Conservation (phyloP, 1,140 invertebrate genomes). For the Drosophila paulistorum region DNA sequence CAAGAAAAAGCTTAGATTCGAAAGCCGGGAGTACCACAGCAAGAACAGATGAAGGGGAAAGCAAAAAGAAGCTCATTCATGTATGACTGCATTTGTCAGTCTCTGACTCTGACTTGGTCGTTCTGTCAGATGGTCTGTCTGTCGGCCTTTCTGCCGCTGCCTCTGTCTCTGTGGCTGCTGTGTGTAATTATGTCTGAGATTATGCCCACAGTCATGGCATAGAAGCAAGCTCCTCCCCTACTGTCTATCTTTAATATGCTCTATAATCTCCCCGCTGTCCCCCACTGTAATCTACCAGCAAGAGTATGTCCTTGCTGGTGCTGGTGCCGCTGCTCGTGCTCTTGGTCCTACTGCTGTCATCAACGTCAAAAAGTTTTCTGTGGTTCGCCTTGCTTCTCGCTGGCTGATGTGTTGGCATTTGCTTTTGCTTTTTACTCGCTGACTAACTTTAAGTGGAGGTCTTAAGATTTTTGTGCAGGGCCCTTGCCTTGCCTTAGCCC, state of each 20-base stretch:
- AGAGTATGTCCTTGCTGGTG: slow-evolving; percentile 1
- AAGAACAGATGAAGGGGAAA: slow-evolving; percentile 8
- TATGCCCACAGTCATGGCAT: slow-evolving; percentile 70
- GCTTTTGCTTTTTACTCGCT: slow-evolving; percentile 53
- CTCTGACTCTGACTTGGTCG: slow-evolving; percentile 14
- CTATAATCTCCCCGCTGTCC: slow-evolving; percentile 12
- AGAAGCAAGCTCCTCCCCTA: slow-evolving; percentile 20
- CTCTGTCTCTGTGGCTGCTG: slow-evolving; percentile 30
- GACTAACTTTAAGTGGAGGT: slow-evolving; percentile 70
- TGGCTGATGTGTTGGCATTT: slow-evolving; percentile 63
- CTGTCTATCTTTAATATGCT: slow-evolving; percentile 62
- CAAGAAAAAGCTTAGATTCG: too few species aligned
- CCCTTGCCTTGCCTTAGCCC: slow-evolving; percentile 29
- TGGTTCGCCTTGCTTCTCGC: slow-evolving; percentile 52
- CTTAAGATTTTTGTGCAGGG: slow-evolving; percentile 69
- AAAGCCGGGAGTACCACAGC: background rate
- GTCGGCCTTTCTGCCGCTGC: slow-evolving; percentile 1
- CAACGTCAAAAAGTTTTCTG: slow-evolving; percentile 72
- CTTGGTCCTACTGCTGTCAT: slow-evolving; percentile 34
- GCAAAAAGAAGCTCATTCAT: slow-evolving; percentile 46
- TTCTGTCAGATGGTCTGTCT: slow-evolving; percentile 16
- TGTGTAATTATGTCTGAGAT: slow-evolving; percentile 81
- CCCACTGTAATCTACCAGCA: slow-evolving; percentile 1
- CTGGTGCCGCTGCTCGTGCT: background rate
- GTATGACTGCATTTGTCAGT: slow-evolving; percentile 74